Percentiles rank a stretch among this genome's conserved stretches.
phyloP scores from a whole-genome alignment of 2,113 vertebrate genomes.

The Gallinago paraguaiae region DNA sequence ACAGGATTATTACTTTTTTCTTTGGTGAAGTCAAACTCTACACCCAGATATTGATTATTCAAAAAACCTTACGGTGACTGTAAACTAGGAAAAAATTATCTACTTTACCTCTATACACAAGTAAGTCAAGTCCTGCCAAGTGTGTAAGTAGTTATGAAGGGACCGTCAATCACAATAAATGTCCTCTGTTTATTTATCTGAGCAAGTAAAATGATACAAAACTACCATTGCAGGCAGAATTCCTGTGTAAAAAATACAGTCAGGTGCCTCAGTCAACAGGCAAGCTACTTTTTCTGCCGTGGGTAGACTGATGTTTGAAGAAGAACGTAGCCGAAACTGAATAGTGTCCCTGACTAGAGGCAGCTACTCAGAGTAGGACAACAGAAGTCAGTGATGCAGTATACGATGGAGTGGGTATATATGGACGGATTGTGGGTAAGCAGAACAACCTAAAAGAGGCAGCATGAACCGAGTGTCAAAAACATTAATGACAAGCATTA shows the following conservation, averaged over 20 bases:
- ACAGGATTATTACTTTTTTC: not conserved
- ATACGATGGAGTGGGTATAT: not conserved
- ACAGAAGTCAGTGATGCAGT: not conserved
- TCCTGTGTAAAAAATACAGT: not conserved
- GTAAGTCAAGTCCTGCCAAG: not conserved
- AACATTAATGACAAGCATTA: not conserved
- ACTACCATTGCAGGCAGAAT: not conserved
- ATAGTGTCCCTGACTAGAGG: not conserved
- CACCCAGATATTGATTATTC: not conserved
- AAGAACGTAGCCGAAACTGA: not conserved
- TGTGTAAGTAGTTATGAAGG: not conserved
- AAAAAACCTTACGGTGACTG: not conserved
- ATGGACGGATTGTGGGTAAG: not conserved
- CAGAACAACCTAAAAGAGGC: not conserved
- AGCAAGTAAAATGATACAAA: not conserved
- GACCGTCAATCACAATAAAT: not conserved
- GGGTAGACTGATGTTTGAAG: not conserved
- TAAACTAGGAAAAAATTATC: not conserved
- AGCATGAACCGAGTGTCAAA: not conserved
- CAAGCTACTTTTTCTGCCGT: not conserved
- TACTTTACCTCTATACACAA: not conserved
- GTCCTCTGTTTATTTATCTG: not conserved
- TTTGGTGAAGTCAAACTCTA: not conserved
- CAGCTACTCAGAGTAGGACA: not conserved
- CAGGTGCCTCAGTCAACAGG: not conserved